Conservation (phyloP, 2,797 vertebrate species). For the Orientallactaga sibirica region DNA sequence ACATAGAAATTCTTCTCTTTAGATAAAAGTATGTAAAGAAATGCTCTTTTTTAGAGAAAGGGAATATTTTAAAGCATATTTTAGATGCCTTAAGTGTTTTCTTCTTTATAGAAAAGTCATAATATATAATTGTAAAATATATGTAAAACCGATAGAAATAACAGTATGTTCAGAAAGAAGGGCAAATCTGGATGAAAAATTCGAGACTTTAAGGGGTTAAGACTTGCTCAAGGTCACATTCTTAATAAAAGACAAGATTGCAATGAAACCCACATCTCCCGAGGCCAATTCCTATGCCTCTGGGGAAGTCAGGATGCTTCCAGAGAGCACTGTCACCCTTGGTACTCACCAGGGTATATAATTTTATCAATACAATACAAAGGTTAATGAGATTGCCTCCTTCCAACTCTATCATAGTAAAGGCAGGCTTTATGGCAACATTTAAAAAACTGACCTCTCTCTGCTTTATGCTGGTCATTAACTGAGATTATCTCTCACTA, state of each 20-base stretch:
- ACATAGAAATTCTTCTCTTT: not conserved
- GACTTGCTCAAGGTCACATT: slow-evolving; percentile 1
- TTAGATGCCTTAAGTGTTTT: not conserved
- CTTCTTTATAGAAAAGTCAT: not conserved
- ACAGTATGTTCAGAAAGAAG: not conserved
- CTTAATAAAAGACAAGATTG: not conserved
- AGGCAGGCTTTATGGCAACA: slow-evolving; percentile 83
- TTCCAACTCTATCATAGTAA: slow-evolving; percentile 81
- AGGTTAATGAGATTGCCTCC: slow-evolving; percentile 87
- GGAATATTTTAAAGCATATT: not conserved
- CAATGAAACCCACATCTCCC: not conserved
- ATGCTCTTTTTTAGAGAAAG: not conserved
- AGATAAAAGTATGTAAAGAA: not conserved
- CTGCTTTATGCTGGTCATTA: slow-evolving; percentile 89
- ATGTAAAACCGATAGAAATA: not conserved
- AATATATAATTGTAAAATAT: slow-evolving; percentile 27
- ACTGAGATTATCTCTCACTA: slow-evolving; percentile 87
- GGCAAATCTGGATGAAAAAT: not conserved
- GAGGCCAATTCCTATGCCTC: not conserved
- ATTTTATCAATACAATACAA: slow-evolving; percentile 79
- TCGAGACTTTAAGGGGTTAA: not conserved
- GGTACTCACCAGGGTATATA: slow-evolving; percentile 46
- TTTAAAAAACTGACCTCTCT: slow-evolving; percentile 88
- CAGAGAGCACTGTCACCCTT: not conserved
- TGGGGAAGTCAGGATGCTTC: not conserved